Conservation (phyloP, 2,888 invertebrate species). For the Uloborus plumipes region DNA sequence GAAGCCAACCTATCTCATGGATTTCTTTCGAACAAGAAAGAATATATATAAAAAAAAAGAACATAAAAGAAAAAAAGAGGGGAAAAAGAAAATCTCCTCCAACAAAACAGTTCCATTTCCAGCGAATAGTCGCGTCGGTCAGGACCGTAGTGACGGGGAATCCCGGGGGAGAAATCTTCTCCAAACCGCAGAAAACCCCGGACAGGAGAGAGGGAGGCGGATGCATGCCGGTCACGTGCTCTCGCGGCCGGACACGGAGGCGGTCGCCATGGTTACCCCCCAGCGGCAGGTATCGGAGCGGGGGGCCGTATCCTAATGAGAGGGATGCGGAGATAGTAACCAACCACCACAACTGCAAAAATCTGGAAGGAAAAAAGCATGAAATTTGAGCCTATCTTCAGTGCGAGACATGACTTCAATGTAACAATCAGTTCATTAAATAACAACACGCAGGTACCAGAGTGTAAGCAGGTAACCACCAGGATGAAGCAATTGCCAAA, state of each 20-base stretch:
- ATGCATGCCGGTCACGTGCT: slow-evolving; percentile 61
- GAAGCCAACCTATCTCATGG: too few relatives aligned
- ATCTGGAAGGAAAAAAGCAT: too few relatives aligned
- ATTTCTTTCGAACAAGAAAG: too few relatives aligned
- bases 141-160: slow-evolving; percentile 50
- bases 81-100: background rate
- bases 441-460: too few relatives aligned
- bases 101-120: slow-evolving; percentile 51
- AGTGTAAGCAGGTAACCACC: too few relatives aligned
- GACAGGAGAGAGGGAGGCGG: slow-evolving; percentile 36
- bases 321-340: background rate
- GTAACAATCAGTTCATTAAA: too few relatives aligned
- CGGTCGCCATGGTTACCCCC: slow-evolving; percentile 46
- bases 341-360: too few relatives aligned
- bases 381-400: too few relatives aligned
- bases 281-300: slow-evolving; percentile 49
- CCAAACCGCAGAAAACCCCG: slow-evolving; percentile 50
- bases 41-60: too few relatives aligned
- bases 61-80: too few relatives aligned
- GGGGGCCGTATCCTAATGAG: slow-evolving; percentile 33
- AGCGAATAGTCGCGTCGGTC: slow-evolving; percentile 27
- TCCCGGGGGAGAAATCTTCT: slow-evolving; percentile 52
- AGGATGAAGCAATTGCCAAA: too few relatives aligned
- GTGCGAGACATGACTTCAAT: too few relatives aligned
- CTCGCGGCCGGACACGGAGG: slow-evolving; percentile 56